Evolutionary conservation across 2,888 invertebrate genomes (phyloP), one percentile per base, ranked within the genome.

Genomic region (Dichetophora obliterata): DNA sequence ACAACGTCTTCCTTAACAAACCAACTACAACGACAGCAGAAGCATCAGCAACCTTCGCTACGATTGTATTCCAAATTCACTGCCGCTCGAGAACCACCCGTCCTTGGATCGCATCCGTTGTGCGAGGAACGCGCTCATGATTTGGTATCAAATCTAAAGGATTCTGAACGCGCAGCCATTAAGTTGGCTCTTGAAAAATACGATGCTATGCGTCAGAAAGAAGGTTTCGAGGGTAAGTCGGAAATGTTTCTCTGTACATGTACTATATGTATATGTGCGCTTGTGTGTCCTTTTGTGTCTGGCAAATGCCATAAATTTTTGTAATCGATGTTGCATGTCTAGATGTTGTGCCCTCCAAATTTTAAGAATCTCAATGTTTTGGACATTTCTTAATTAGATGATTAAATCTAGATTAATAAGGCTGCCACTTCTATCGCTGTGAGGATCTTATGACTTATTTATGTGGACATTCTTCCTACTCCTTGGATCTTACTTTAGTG

Each of bases 91-190:
- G 78, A 81, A 22, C 74, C 80, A 50, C 52, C 81, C 50, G 19
- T 31, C 3, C 34, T 83, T 48, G 80, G 79, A 11, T 75, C 78
- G 1, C 79, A 80, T 52, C 91, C 91, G 0, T 83, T 93, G 61
- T 92, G 93, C 50, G 94, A 94, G 85, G 90, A 92, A 65, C 93
- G 94, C 82, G 95, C 95, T 0, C 92, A 93, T 82, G 94, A 95
- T 84, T 90, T 96, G 68, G 92, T 94, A 8, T 89, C 94, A 50
- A 92, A 93, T 83, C 90, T 96, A 52, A 95, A 93, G 54, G 91
- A 92, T 72, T 93, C 94, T 71, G 95, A 96, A 86, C 91, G 95
- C 71, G 91, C 91, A 82, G 90, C 93, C 81, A 90, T 96, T 66
- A 91, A 93, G 77, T 89, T 90, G 65, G 95, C 95, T 1, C 88